A percentile compares a stretch with the other conserved stretches of the same genome.
Conservation (phyloP, 2,113 vertebrate species). For the Sitta europaea region DNA sequence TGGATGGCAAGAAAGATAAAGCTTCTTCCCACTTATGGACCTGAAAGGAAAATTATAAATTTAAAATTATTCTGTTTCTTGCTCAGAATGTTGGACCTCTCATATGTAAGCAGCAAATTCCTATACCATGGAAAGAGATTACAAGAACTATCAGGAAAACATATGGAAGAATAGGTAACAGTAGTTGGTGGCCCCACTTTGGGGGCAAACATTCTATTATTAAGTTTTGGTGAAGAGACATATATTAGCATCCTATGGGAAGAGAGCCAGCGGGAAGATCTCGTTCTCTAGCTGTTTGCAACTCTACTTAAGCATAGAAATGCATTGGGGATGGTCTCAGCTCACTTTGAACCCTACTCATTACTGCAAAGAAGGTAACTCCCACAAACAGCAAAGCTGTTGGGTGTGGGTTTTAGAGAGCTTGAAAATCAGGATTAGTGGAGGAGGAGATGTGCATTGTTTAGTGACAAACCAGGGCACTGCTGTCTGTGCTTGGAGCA, state of each 20-base stretch:
- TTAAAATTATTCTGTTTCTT: not conserved
- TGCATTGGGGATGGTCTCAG: not conserved
- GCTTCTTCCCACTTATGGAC: not conserved
- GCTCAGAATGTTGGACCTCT: not conserved
- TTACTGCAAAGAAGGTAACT: not conserved
- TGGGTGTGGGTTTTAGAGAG: constrained; percentile 9
- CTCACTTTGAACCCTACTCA: not conserved
- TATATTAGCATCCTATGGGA: not conserved
- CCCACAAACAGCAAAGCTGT: not conserved
- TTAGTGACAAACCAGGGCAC: not conserved
- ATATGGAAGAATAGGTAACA: not conserved
- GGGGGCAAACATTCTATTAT: not conserved
- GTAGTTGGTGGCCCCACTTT: not conserved
- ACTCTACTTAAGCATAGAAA: not conserved
- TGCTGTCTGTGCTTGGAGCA: not conserved
- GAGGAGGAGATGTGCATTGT: not conserved
- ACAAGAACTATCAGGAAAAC: not conserved
- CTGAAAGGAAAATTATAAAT: not conserved
- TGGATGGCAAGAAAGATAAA: not conserved
- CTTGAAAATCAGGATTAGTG: constrained; percentile 44
- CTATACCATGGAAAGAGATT: not conserved
- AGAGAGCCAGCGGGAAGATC: not conserved
- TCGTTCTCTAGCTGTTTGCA: not conserved
- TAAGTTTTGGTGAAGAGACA: not conserved
- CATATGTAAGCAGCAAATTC: not conserved